phyloP scores from a whole-genome alignment of 2,113 vertebrate species.

The Boleophthalmus pectinirostris region DNA sequence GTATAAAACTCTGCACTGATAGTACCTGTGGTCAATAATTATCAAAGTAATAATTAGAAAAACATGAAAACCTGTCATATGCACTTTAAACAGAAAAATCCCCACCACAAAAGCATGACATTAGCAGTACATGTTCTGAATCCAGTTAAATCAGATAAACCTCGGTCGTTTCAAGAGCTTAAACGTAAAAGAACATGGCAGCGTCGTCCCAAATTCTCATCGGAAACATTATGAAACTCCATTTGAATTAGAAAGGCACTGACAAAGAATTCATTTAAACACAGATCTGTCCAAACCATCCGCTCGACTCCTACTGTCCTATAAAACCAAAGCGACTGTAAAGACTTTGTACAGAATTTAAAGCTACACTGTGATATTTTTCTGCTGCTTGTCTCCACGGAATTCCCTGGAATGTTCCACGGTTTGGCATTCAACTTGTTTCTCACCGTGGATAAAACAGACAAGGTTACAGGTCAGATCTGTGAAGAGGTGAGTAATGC shows the following conservation, averaged over 20 bases:
- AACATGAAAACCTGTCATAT: too few relatives aligned
- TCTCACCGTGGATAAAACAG: too few relatives aligned
- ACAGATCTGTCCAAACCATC: not conserved
- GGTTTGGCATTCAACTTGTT: too few relatives aligned
- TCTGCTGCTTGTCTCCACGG: too few relatives aligned
- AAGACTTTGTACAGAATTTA: not conserved
- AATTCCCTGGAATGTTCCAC: too few relatives aligned
- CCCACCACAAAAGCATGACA: not conserved
- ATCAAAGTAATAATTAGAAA: too few relatives aligned
- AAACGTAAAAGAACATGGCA: not conserved
- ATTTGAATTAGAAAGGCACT: conserved; percentile 57
- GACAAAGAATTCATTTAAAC: conserved; percentile 8
- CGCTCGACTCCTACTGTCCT: not conserved
- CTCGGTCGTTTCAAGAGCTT: not conserved
- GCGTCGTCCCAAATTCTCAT: not conserved
- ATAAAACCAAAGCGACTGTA: not conserved
- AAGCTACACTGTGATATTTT: too few relatives aligned
- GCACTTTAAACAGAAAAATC: not conserved
- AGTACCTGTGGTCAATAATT: too few relatives aligned
- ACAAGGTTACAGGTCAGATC: too few relatives aligned
- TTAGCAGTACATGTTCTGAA: conserved; percentile 13
- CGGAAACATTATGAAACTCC: not conserved
- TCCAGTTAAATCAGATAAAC: not conserved
- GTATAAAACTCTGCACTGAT: too few relatives aligned
- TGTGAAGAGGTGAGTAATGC: too few relatives aligned